Base-by-base conservation (phyloP, 2,113 vertebrate species). In the Pomatostomus ruficeps region DNA sequence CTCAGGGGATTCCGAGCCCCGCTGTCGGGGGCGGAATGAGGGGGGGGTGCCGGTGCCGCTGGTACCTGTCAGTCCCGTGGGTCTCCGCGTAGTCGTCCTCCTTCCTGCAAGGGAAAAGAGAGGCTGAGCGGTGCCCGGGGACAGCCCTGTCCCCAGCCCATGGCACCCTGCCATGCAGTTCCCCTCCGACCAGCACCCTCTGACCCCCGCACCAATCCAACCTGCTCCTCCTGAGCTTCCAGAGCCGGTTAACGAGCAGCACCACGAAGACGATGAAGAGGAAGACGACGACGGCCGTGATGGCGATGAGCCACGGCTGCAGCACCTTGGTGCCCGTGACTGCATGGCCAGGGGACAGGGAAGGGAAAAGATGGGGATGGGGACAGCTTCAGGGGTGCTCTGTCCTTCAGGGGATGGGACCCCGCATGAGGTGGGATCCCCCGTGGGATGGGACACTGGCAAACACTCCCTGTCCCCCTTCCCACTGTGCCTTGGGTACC, bases 201-300 rank as follows among this genome's bases (percentile, higher is more conserved):
- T 2, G 6, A 18, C 29, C 6, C 4, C 42, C 4, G 0, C 21
- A 0, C 12, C 2, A 3, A 17, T 92, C 78, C 82, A 97, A 98
- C 97, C 97, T 97, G 62, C 49, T 88, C 52, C 36, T 62, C 91
- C 96, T 97, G 73, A 88, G 79, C 55, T 79, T 97, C 90, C 98
- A 97, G 16, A 99, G 8, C 67, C 98, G 98, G 83, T 97, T 97
- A 55, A 54, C 5, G 6, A 99, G 96, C 89, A 99, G 74, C 36
- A 98, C 3, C n/a, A 97, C 7, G 6, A 99, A 99, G 92, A 99
- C 68, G 2, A 99, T 66, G 79, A 98, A 98, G 68, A 99, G 98
- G 96, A 99, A 99, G 17, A 96, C 96, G 2, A 98, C 97, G 0
- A 99, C 98, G 0, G 98, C 98, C 0, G 97, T 97, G 79, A 99